A percentile compares a stretch with the other conserved stretches of the same genome.
Conservation (phyloP, 2,888 invertebrate species). For the Athalia rosae region DNA sequence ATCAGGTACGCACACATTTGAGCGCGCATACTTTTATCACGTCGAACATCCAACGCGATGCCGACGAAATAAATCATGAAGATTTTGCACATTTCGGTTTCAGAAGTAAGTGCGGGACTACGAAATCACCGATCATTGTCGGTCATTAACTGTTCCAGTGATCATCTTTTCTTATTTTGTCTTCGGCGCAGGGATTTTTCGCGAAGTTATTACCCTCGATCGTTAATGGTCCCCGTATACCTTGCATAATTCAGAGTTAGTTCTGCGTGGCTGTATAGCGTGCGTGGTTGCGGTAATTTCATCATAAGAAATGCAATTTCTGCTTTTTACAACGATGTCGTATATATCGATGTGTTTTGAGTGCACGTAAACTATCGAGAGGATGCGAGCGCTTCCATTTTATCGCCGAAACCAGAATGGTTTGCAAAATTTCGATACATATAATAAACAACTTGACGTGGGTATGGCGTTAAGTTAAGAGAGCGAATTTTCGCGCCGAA, state of each 20-base stretch:
- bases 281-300: neutral
- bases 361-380: too few species aligned
- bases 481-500: neutral
- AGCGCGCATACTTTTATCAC: constrained; percentile 4
- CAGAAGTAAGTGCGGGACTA: neutral
- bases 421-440: too few species aligned
- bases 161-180: neutral
- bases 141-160: neutral
- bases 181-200: neutral
- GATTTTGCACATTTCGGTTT: constrained; percentile 38
- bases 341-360: too few species aligned
- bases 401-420: too few species aligned
- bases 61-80: constrained; percentile 23
- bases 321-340: too few species aligned
- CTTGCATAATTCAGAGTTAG: neutral
- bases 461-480: neutral
- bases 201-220: neutral
- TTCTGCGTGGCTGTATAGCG: neutral
- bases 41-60: neutral
- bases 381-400: too few species aligned
- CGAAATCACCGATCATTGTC: neutral
- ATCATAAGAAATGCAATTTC: too few species aligned
- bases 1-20: constrained; percentile 15
- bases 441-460: too few species aligned
- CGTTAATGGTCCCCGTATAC: neutral